Percentiles rank a stretch among this genome's conserved stretches.
Conservation (phyloP, 2,888 invertebrate species). For the Drosophila nigricruria region DNA sequence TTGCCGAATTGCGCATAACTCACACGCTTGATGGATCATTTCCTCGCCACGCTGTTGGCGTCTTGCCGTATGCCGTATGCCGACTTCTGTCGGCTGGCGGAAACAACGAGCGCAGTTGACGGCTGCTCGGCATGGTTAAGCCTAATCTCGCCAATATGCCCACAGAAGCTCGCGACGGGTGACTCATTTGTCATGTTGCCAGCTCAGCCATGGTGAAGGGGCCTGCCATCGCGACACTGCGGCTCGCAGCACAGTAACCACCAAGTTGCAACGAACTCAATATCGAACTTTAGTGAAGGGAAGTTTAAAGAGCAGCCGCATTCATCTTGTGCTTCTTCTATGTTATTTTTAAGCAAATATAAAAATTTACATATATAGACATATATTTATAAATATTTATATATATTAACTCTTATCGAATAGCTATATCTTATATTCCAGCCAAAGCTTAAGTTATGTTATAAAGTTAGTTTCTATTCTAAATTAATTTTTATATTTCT, state of each 20-base stretch:
- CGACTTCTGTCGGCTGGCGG: conserved; percentile 39
- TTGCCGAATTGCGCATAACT: conserved; percentile 67
- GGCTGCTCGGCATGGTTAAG: conserved; percentile 36
- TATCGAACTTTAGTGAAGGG: too few species aligned
- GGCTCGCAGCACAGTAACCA: conserved; percentile 27
- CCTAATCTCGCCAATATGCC: conserved; percentile 31
- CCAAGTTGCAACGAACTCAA: not conserved
- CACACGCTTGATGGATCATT: conserved; percentile 73
- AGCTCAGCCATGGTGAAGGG: conserved; percentile 40
- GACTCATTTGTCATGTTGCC: conserved; percentile 69
- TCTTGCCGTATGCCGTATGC: too few species aligned
- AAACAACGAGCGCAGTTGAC: conserved; percentile 46
- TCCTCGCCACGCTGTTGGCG: conserved; percentile 57
- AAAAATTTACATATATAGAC: too few species aligned
- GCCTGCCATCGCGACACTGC: not conserved
- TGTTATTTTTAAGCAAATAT: too few species aligned
- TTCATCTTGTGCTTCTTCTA: too few species aligned
- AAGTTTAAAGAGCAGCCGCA: too few species aligned
- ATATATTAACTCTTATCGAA: too few species aligned
- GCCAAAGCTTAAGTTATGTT: too few species aligned
- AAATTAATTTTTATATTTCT: too few species aligned
- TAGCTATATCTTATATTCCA: too few species aligned
- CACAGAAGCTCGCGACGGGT: conserved; percentile 36
- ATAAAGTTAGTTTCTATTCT: too few species aligned
- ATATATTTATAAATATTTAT: too few species aligned